These are phyloP conservation scores for Phyllotreta striolata DNA, from an alignment of 2,888 invertebrate genomes.

Conservation along the genomic window DNA sequence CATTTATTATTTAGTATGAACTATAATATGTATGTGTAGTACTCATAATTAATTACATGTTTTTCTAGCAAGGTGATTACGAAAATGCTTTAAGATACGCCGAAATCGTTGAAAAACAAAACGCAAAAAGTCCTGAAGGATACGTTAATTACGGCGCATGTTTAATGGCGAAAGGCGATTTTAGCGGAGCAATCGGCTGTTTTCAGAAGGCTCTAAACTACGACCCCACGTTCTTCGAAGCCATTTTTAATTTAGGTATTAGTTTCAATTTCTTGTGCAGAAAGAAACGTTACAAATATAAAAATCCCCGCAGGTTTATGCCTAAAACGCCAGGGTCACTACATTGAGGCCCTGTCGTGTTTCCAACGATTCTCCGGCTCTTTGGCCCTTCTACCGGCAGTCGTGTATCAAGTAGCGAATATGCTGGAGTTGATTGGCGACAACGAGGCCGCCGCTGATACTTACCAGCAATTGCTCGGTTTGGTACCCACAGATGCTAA, in stretches of 20 bases:
- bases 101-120: constrained; percentile 75
- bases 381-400: constrained; percentile 66
- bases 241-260: constrained; percentile 80
- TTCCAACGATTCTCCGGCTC: constrained; percentile 75
- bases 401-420: constrained; percentile 77
- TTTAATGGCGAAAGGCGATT: constrained; percentile 73
- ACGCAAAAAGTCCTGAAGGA: constrained; percentile 81
- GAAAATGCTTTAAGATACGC: constrained; percentile 81
- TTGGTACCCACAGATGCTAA: constrained; percentile 89
- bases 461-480: constrained; percentile 79
- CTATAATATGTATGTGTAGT: not conserved
- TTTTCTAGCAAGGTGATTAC: constrained; percentile 76
- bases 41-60: not conserved
- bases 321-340: constrained; percentile 73
- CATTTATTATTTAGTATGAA: constrained; percentile 75
- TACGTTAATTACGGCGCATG: constrained; percentile 88
- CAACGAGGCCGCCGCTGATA: constrained; percentile 70
- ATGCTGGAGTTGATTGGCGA: constrained; percentile 75
- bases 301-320: constrained; percentile 66
- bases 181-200: constrained; percentile 74
- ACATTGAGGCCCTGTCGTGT: constrained; percentile 78
- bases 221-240: constrained; percentile 85
- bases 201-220: constrained; percentile 79
- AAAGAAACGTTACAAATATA: not conserved
- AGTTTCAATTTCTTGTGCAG: not conserved